A percentile compares a stretch with the other conserved stretches of the same genome.
Conservation (phyloP, 2,888 invertebrate genomes). For the Criorhina ranunculi region DNA sequence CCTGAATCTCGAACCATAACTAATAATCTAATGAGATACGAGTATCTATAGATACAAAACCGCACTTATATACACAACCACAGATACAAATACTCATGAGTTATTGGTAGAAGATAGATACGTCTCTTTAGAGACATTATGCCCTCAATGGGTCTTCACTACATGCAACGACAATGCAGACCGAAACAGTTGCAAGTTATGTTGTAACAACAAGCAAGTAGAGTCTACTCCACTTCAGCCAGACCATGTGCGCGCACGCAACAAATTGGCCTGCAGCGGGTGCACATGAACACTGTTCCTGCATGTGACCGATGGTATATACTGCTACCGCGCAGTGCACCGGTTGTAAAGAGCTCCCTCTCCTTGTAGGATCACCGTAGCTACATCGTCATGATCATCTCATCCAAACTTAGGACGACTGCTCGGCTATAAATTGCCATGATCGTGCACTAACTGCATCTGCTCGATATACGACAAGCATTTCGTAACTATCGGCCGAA, state of each 20-base stretch:
- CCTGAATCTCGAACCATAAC: conserved; percentile 69
- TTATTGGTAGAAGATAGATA: conserved; percentile 26
- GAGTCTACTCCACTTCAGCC: conserved; percentile 12
- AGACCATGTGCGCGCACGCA: conserved; percentile 71
- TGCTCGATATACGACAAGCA: conserved; percentile 62
- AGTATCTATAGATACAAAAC: conserved; percentile 22
- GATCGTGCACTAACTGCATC: conserved; percentile 69
- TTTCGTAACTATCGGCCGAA: conserved; percentile 57
- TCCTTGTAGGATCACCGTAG: conserved; percentile 59
- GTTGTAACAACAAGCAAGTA: conserved; percentile 51
- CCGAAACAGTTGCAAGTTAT: conserved; percentile 51
- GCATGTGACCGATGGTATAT: conserved; percentile 62
- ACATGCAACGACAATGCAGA: conserved; percentile 16
- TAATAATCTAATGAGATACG: conserved; percentile 72
- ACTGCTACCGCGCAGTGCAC: conserved; percentile 9
- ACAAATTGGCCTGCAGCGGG: conserved; percentile 62
- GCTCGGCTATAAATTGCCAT: conserved; percentile 70
- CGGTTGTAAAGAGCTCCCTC: conserved; percentile 35
- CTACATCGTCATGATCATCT: conserved; percentile 31
- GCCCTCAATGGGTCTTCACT: conserved; percentile 17
- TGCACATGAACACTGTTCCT: conserved; percentile 47
- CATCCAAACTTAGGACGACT: conserved; percentile 71
- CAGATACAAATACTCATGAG: conserved; percentile 16
- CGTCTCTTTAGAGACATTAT: conserved; percentile 45
- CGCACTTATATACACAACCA: conserved; percentile 6